These are phyloP conservation scores for Sternotherus odoratus DNA, from an alignment of 2,797 vertebrate species.

Conservation along the genomic window DNA sequence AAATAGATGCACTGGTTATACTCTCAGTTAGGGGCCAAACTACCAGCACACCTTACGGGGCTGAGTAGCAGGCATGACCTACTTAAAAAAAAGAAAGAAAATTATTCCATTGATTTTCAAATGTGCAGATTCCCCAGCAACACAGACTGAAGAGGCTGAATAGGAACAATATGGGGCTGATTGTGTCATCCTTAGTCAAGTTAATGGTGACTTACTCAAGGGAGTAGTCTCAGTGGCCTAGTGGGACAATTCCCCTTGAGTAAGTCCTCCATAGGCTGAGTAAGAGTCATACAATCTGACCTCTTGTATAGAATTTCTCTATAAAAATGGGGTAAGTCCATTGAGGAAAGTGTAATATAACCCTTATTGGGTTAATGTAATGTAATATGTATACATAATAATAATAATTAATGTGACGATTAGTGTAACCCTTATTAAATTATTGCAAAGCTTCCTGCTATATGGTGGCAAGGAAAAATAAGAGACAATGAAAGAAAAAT, in stretches of 20 bases:
- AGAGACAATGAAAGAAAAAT: neutral
- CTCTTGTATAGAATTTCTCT: neutral
- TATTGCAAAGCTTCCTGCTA: neutral
- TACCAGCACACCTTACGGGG: neutral
- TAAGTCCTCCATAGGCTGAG: rapidly evolving
- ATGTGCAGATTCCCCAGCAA: neutral
- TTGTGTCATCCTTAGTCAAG: neutral
- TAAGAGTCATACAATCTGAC: neutral
- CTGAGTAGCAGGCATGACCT: neutral
- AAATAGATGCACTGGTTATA: neutral
- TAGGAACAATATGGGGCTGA: neutral
- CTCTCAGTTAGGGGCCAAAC: neutral
- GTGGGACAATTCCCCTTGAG: rapidly evolving
- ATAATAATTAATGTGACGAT: neutral
- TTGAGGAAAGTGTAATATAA: neutral
- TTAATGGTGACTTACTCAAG: neutral
- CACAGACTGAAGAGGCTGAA: neutral
- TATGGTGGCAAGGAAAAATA: neutral
- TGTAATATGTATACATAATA: neutral
- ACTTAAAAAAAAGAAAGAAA: neutral
- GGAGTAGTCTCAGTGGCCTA: neutral
- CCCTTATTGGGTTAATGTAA: neutral
- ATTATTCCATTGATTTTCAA: neutral
- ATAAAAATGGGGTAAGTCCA: neutral
- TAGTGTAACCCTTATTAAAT: neutral